Evolutionary conservation across 2,888 invertebrate species (phyloP).

Genomic region (Drosophila testacea): DNA sequence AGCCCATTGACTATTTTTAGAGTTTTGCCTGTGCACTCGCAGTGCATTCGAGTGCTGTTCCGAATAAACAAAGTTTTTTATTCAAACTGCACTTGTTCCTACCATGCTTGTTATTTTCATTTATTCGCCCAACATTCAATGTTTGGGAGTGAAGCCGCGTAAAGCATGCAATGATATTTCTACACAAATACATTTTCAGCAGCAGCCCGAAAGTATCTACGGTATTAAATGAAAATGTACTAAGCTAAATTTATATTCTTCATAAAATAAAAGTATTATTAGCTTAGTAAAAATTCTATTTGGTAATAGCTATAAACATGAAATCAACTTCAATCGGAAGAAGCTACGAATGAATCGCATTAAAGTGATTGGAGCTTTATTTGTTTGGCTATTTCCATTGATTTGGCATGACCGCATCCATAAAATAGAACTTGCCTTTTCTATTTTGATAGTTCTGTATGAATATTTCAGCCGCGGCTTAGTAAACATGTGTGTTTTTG

Average conservation of each 20-base stretch:
- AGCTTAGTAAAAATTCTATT: neutral
- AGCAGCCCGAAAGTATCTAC: slow-evolving; percentile 20
- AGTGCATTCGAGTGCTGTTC: slow-evolving; percentile 38
- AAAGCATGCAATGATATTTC: slow-evolving; percentile 28
- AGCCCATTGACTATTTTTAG: slow-evolving; percentile 55
- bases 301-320: neutral
- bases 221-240: neutral
- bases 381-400: slow-evolving; percentile 27
- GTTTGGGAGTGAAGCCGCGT: neutral
- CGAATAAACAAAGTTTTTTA: slow-evolving; percentile 59
- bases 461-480: slow-evolving; percentile 38
- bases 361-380: slow-evolving; percentile 41
- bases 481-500: slow-evolving; percentile 5
- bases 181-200: neutral
- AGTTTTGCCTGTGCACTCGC: slow-evolving; percentile 41
- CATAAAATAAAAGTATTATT: slow-evolving; percentile 1
- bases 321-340: neutral
- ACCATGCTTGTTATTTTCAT: slow-evolving; percentile 1
- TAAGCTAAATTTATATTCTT: neutral
- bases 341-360: slow-evolving; percentile 14
- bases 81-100: slow-evolving; percentile 19
- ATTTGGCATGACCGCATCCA: slow-evolving; percentile 12
- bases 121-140: slow-evolving; percentile 8
- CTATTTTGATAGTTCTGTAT: slow-evolving; percentile 8
- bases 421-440: neutral